Evolutionary conservation across 2,797 vertebrate genomes (phyloP), one percentile per base, ranked within the genome.

Genomic region (Oreochromis grahami): DNA sequence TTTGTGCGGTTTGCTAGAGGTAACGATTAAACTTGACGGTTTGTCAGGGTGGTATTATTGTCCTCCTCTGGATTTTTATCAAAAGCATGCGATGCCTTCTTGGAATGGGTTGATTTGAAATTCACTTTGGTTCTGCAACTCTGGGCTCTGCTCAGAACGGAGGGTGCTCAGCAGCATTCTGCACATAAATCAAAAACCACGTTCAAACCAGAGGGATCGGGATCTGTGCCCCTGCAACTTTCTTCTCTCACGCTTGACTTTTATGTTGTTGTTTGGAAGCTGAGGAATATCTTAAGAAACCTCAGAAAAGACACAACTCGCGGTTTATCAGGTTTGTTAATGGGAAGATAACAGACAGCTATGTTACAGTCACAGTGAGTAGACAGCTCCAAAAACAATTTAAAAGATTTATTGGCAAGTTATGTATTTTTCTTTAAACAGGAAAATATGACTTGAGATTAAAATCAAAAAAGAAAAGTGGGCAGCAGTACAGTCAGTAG

Each of bases 31-130:
- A 74, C n/a, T 8, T 82, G 80, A 83, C 19, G 7, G 24, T 56
- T 79, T 80, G 76, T 81, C 85, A 80, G 80, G 58, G 10, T 78
- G 50, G 15, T 48, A 6, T 84, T 85, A 68, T 50, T 76, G 78
- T 78, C 58, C 72, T 53, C 32, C 17, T 7, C 9, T 52, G 43
- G 43, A 50, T 74, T 50, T 74, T 13, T 50, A 50, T 74, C 70
- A 1, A 50, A 74, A 50, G 7, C 43, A 8, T 32, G 43, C 6
- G 17, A 74, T 74, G 26, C 68, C 68, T 29, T 48, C 15, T 72
- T 72, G 68, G 12, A 80, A 48, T 13, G 51, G 68, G 43, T 58
- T 52, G 48, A 84, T 84, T 43, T 52, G 8, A 84, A 78, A 77
- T 38, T 50, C 43, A 24, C n/a, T 53, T 26, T 24, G 32, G 7